Evolutionary conservation across 2,888 invertebrate species (phyloP), one percentile per base, ranked within the genome.

Genomic region (Campopleginae sp.): DNA sequence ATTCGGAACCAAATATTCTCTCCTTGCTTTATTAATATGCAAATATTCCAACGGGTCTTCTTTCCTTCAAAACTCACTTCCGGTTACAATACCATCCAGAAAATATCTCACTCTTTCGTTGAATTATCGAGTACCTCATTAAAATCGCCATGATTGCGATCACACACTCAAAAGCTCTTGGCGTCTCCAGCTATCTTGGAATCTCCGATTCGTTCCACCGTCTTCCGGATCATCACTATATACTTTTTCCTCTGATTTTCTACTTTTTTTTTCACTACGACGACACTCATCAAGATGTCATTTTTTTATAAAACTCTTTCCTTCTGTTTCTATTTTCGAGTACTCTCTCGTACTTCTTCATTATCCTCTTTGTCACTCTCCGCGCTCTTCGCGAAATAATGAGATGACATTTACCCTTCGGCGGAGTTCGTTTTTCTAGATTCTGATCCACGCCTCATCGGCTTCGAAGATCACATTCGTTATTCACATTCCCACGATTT

Each of bases 91-190:
- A 42, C 65, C 44, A 71, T 78, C 48, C 23, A 68, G 27, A 31
- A 58, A 42, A 80, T 68, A 46, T 63, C 14, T 70, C 63, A 31
- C 2, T n/a, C 54, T 54, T 48, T 88, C 86, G 85, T 88, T 87
- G 87, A 86, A 88, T 88, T 87, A 90, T 89, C 88, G 85, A 90
- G 90, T 88, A 91, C 89, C 91, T 91, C 91, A 90, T 91, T 91
- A 91, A 91, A 90, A 90, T 88, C 88, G 87, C 87, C 88, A 85
- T 87, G 86, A 87, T 79, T 23, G n/a, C 17, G 17, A 46, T 33
- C 19, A 48, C 58, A 17, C 17, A 48, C 42, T 51, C 54, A 58
- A 33, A 85, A 44, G 85, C 87, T 89, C 89, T 91, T 87, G 88
- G 88, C 89, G 89, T 86, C 88, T 88, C 85, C 87, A 83, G 48